Evolutionary conservation across 1,140 invertebrate genomes (phyloP), one percentile per base, ranked within the genome.

Genomic region (Euborellia annulipes): DNA sequence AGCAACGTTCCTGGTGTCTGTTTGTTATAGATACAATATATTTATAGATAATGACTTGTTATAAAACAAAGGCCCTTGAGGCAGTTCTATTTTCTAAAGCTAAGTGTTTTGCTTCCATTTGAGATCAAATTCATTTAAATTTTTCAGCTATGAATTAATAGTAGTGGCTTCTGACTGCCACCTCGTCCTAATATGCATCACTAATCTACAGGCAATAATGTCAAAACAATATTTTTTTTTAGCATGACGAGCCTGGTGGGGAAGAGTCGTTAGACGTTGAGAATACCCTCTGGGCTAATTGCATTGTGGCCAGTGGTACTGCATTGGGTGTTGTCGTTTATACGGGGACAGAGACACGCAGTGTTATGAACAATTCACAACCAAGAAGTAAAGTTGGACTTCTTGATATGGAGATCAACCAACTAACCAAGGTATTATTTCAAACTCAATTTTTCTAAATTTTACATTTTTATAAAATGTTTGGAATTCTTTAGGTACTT

Each of bases 281-380:
- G 61, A 98, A 98, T 62, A 97, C 94, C 0, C 62, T 99, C 14
- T 99, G 96, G 96, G 90, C 94, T 3, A 97, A 96, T 53, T 95
- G 90, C 41, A 93, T 98, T 2, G 77, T 99, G 2, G 94, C 95
- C 1, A 94, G 89, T n/a, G 94, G 94, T 43, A 87, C 89, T 45
- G 84, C 86, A 2, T 75, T 95, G 16, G 94, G 95, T 40, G 75
- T 96, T 34, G 87, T 99, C 14, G 85, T 99, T 47, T 99, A 98
- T 60, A 98, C 95, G 17, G 92, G 95, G 9, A 74, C 77, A 41
- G 95, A 98, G 70, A 98, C 94, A 0, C 72, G 94, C 47, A 90
- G 86, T 52, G 84, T 96, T 1, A 98, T 98, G 94, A 98, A 98
- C 66, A 98, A 96, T 60, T 93, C 90, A 2, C 76, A 83, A 39